A percentile compares a stretch with the other conserved stretches of the same genome.
These are phyloP conservation scores for Henicopernis longicauda DNA, from an alignment of 2,113 vertebrate genomes.

Conservation along the genomic window DNA sequence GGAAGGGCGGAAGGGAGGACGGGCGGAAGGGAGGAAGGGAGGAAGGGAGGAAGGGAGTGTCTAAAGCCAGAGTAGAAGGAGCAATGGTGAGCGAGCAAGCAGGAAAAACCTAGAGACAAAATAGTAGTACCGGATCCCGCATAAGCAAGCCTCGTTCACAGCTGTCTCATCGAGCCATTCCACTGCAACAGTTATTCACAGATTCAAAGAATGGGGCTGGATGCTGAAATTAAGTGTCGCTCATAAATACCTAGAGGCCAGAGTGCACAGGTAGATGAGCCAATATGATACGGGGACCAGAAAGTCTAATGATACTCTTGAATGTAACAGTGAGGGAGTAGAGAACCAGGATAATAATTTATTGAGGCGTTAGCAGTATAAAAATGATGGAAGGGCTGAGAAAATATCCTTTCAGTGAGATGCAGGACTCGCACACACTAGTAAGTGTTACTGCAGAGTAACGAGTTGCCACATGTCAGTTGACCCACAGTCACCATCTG, in stretches of 20 bases:
- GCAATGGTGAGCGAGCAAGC: background rate
- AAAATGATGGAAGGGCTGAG: slow-evolving; percentile 7
- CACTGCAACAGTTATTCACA: background rate
- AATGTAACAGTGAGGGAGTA: background rate
- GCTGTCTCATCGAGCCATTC: background rate
- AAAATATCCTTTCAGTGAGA: background rate
- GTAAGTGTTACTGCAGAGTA: background rate
- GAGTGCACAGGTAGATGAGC: background rate
- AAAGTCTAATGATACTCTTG: background rate
- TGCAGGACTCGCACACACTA: background rate
- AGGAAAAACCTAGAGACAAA: background rate
- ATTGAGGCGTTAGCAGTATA: background rate
- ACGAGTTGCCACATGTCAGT: background rate
- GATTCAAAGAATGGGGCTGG: background rate
- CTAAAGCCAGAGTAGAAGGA: background rate
- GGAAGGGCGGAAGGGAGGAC: background rate
- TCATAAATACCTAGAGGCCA: background rate
- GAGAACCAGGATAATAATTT: background rate
- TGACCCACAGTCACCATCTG: slow-evolving; percentile 19
- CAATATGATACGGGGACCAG: background rate
- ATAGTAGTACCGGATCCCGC: background rate
- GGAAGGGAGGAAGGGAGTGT: too few species aligned
- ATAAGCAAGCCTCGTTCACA: background rate
- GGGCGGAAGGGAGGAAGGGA: background rate
- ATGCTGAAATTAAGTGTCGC: background rate